These are phyloP conservation scores for Mesopsocus fuscifrons DNA, from an alignment of 2,888 invertebrate genomes.

Conservation along the genomic window DNA sequence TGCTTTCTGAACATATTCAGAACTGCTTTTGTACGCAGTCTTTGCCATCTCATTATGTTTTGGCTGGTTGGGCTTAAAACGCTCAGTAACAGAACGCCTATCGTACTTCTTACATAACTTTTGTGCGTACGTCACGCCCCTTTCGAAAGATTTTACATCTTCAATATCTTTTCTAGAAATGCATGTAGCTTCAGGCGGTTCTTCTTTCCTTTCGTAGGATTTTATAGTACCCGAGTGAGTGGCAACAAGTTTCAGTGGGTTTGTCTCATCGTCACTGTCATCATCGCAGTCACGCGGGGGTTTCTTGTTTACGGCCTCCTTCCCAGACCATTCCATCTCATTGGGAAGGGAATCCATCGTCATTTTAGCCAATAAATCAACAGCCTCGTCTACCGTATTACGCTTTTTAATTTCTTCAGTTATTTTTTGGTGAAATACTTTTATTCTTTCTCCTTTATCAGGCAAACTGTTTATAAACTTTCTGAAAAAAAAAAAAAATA, in stretches of 20 bases:
- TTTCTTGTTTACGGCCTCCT: constrained; percentile 18
- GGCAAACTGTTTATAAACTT: constrained; percentile 32
- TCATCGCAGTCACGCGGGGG: constrained; percentile 25
- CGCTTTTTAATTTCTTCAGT: constrained; percentile 28
- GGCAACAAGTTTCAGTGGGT: constrained; percentile 37
- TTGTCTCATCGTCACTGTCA: constrained; percentile 38
- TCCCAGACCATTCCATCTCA: constrained; percentile 35
- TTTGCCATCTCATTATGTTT: constrained; percentile 20
- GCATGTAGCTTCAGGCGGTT: background rate
- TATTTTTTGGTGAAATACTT: constrained; percentile 29
- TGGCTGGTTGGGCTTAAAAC: constrained; percentile 37
- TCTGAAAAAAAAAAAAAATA: constrained; percentile 22
- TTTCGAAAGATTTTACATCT: constrained; percentile 24
- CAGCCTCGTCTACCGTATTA: constrained; percentile 26
- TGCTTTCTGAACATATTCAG: constrained; percentile 19
- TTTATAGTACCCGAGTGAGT: constrained; percentile 24
- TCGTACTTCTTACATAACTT: constrained; percentile 34
- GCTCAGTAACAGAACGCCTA: constrained; percentile 20
- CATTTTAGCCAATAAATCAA: constrained; percentile 32
- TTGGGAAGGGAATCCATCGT: constrained; percentile 32
- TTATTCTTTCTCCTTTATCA: constrained; percentile 39
- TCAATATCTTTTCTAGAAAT: constrained; percentile 26
- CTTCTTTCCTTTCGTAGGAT: background rate
- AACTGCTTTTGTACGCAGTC: background rate
- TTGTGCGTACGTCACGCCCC: constrained; percentile 28